These are phyloP conservation scores for Trachythela sp. DNA, from an alignment of 64 coral and sea anemone genomes.

Conservation along the genomic window DNA sequence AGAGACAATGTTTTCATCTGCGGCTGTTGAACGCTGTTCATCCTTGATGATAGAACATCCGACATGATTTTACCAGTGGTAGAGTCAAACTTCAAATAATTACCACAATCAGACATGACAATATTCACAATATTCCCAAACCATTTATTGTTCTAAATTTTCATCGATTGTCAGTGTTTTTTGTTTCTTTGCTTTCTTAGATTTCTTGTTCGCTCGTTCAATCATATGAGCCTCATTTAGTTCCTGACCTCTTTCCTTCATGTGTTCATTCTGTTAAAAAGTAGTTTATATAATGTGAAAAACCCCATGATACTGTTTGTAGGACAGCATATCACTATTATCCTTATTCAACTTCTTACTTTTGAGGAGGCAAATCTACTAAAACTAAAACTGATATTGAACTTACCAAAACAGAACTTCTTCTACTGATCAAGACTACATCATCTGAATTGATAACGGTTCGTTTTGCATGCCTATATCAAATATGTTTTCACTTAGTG, in stretches of 20 bases:
- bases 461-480: not conserved
- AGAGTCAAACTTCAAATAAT: too few relatives aligned
- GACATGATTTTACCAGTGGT: too few relatives aligned
- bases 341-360: too few relatives aligned
- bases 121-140: too few relatives aligned
- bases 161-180: not conserved
- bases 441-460: not conserved
- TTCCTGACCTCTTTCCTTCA: not conserved
- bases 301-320: not conserved
- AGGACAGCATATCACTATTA: not conserved
- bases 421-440: not conserved
- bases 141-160: not conserved
- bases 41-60: too few relatives aligned
- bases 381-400: too few relatives aligned
- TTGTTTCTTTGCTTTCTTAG: not conserved
- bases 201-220: slow-evolving; percentile 14
- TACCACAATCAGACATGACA: too few relatives aligned
- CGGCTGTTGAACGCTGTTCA: too few relatives aligned
- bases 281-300: not conserved
- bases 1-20: too few relatives aligned
- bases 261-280: not conserved
- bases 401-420: slow-evolving; percentile 8
- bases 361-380: too few relatives aligned
- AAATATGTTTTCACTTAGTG: not conserved
- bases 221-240: not conserved